Base-by-base conservation (phyloP, 2,888 invertebrate species). In the Dolichomitus sp. region DNA sequence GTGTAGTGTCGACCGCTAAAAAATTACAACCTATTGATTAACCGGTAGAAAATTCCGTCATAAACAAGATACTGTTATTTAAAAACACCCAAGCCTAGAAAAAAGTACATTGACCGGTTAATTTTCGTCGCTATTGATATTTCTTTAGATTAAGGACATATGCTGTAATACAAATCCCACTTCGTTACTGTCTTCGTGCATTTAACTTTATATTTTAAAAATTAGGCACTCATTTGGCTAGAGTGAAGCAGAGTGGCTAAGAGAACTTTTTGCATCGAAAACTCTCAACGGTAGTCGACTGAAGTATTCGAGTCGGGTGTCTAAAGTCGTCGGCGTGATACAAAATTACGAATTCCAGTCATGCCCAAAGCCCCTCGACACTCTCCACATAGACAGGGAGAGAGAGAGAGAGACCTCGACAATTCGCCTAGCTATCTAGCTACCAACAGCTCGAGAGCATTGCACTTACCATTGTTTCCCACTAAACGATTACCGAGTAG, bases 401-500 rank as follows among this genome's bases (percentile, higher is more conserved):
- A 50, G 50, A 19, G 17, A 50, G 19, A 19, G 30, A 4, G 57
- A 33, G 59, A 59, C 27, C 42, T 66, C 40, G 61, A 45, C 63
- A 19, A 14, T n/a, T 63, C 40, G 19, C 63, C 23, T 40, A 40
- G 17, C 61, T 50, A n/a, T n/a, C n/a, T n/a, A 66, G 68, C 33
- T 73, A 42, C 66, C 12, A 37, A 61, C 61, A 33, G 27, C 50
- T 76, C 66, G 75, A 85, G 86, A 84, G 84, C 81, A 75, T 85
- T 80, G 84, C 85, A 87, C 86, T 84, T 88, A 86, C 86, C 85
- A 89, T 89, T 89, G 89, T 89, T 87, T 86, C 87, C 73, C 73
- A 83, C 81, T 87, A 86, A 88, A 87, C 85, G 87, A 89, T 89
- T 89, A 89, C 85, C 78, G 69, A 80, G 72, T 73, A 27, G 73